phyloP scores from a whole-genome alignment of 1,140 invertebrate species.

The Megalopta genalis region DNA sequence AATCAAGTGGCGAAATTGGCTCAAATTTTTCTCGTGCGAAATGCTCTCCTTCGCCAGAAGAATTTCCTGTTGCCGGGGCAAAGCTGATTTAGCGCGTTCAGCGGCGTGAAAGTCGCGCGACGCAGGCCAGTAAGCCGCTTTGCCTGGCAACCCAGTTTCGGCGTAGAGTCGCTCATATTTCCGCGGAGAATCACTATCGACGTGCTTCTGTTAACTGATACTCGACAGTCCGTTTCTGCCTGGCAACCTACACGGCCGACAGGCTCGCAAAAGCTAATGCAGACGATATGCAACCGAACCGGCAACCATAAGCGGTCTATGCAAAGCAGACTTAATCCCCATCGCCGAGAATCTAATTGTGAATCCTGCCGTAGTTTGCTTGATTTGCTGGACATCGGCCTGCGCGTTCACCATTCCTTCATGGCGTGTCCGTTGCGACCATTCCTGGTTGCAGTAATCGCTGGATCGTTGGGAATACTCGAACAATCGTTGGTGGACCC shows the following conservation, averaged over 20 bases:
- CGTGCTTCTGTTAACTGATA: background rate
- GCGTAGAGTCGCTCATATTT: constrained; percentile 9
- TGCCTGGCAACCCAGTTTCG: constrained; percentile 19
- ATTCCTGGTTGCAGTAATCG: background rate
- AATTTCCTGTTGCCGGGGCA: background rate
- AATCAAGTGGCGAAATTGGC: background rate
- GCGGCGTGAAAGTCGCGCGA: background rate
- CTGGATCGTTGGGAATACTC: background rate
- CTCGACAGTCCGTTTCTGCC: constrained; percentile 4
- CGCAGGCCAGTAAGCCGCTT: constrained; percentile 31
- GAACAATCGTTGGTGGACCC: background rate
- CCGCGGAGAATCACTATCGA: constrained; percentile 22
- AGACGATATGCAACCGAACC: constrained; percentile 13
- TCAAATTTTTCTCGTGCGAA: background rate
- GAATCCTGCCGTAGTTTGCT: background rate
- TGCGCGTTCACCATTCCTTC: background rate
- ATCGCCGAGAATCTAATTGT: constrained; percentile 16
- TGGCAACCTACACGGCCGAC: background rate
- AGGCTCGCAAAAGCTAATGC: background rate
- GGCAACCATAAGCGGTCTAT: background rate
- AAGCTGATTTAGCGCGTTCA: constrained; percentile 16
- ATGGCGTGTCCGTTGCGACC: background rate
- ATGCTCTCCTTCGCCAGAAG: background rate
- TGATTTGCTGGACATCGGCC: background rate
- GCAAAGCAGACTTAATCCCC: background rate